Evolutionary conservation across 2,888 invertebrate genomes (phyloP).

Genomic region (Eilema sororculum): DNA sequence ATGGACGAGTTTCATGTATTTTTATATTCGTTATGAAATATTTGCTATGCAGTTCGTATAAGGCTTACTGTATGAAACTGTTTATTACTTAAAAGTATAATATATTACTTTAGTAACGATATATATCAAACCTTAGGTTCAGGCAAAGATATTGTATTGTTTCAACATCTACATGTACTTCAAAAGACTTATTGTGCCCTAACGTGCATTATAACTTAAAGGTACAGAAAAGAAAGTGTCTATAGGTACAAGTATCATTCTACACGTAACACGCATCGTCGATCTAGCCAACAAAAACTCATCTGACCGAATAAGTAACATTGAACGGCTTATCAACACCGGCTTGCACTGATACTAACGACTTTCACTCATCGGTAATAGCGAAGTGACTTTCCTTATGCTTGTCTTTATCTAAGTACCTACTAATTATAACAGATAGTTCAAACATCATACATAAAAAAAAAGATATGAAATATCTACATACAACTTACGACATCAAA

Average conservation of each 20-base stretch:
- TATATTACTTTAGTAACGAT: no score
- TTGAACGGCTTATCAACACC: constrained; percentile 40
- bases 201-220: not conserved
- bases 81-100: not conserved
- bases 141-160: no score
- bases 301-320: constrained; percentile 46
- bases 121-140: no score
- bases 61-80: not conserved
- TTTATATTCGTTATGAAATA: not conserved
- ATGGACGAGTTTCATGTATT: not conserved
- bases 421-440: not conserved
- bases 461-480: no score
- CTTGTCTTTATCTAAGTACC: not conserved
- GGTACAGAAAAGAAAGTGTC: constrained; percentile 33
- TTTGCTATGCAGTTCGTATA: not conserved
- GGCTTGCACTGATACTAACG: constrained; percentile 36
- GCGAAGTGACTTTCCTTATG: constrained; percentile 36
- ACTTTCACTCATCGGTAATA: constrained; percentile 48
- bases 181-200: not conserved
- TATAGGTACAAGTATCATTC: constrained; percentile 16
- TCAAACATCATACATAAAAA: no score
- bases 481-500: no score
- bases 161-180: not conserved
- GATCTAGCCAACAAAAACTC: constrained; percentile 41
- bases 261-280: constrained; percentile 26